phyloP scores from a whole-genome alignment of 2,113 vertebrate species.

The Tachycineta bicolor region DNA sequence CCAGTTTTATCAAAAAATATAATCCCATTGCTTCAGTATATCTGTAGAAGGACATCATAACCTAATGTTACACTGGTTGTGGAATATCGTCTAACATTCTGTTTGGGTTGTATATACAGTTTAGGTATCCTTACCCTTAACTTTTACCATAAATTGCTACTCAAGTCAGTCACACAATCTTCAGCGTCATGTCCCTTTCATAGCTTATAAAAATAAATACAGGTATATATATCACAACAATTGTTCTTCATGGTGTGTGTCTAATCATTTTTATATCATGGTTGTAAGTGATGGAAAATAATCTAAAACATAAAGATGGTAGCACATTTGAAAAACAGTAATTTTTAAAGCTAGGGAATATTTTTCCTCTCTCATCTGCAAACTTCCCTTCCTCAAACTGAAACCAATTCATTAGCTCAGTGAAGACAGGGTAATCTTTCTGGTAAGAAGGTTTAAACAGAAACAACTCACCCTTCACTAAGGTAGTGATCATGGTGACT shows the following conservation, averaged over 20 bases:
- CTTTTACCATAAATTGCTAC: background rate
- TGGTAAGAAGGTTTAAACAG: background rate
- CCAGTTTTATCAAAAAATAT: background rate
- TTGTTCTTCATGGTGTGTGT: background rate
- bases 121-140: background rate
- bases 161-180: background rate
- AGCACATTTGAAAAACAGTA: background rate
- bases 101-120: background rate
- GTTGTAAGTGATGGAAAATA: background rate
- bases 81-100: background rate
- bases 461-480: conserved; percentile 29
- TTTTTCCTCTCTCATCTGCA: background rate
- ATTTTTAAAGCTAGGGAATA: background rate
- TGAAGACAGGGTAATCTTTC: background rate
- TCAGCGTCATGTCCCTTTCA: background rate
- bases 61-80: background rate
- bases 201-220: background rate
- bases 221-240: background rate
- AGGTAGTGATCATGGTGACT: background rate
- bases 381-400: background rate
- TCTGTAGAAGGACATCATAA: background rate
- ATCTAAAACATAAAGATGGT: background rate
- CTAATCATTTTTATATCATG: background rate
- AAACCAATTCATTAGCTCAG: background rate
- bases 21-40: background rate